Evolutionary conservation across 2,113 vertebrate species (phyloP).

Genomic region (Serilophus lunatus): DNA sequence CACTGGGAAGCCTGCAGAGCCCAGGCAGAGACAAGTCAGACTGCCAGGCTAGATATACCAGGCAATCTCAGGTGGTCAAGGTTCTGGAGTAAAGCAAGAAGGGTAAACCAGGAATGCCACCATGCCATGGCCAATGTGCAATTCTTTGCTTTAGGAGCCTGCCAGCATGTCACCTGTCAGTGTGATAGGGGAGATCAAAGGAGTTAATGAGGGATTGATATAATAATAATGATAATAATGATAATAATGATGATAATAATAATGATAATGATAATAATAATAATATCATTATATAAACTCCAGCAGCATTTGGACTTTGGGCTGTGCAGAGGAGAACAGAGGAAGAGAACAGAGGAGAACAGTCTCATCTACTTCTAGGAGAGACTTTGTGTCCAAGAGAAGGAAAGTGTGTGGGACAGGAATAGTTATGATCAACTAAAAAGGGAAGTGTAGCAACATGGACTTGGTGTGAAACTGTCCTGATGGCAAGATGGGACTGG

Average conservation of each 20-base stretch:
- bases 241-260: no score
- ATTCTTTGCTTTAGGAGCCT: background rate
- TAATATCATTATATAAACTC: background rate
- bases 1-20: background rate
- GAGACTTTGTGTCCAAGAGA: background rate
- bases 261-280: no score
- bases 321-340: background rate
- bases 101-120: background rate
- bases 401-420: background rate
- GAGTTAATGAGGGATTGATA: background rate
- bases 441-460: background rate
- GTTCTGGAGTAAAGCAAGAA: background rate
- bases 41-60: background rate
- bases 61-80: background rate
- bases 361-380: background rate
- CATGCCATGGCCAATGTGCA: background rate
- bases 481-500: background rate
- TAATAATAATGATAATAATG: background rate
- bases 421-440: background rate
- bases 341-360: background rate
- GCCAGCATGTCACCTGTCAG: background rate
- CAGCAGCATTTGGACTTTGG: background rate
- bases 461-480: background rate
- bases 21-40: fast-evolving
- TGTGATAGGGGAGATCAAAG: background rate